phyloP scores from a whole-genome alignment of 2,113 vertebrate genomes.

The Probosciger aterrimus region DNA sequence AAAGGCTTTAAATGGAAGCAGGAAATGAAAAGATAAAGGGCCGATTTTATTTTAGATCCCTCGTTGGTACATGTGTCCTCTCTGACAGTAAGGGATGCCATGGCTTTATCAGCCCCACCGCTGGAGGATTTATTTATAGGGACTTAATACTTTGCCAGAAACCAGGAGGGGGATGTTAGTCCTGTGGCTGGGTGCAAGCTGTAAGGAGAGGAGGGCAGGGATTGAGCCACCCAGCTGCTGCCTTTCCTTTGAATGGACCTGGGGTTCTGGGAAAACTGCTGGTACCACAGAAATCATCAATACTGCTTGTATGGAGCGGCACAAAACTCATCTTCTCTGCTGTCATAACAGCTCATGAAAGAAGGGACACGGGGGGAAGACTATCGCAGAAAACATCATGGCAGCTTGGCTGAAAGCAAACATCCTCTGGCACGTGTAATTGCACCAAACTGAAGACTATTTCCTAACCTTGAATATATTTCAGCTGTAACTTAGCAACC shows the following conservation, averaged over 20 bases:
- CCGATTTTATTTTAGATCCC: background rate
- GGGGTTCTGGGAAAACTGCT: background rate
- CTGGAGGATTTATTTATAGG: background rate
- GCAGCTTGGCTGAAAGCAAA: background rate
- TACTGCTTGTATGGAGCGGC: background rate
- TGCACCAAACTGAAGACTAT: background rate
- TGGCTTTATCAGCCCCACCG: background rate
- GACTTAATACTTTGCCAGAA: background rate
- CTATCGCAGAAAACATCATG: background rate
- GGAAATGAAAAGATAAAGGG: slow-evolving; percentile 35
- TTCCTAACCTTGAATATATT: background rate
- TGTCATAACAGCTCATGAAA: background rate
- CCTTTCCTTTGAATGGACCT: background rate
- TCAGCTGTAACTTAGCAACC: slow-evolving; percentile 19
- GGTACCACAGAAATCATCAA: background rate
- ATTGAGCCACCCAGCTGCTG: too few relatives aligned
- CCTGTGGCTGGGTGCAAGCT: background rate
- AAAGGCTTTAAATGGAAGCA: slow-evolving; percentile 18
- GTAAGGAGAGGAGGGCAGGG: background rate
- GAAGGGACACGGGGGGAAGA: background rate
- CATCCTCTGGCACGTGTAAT: background rate
- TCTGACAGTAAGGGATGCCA: background rate
- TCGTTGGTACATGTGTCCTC: background rate
- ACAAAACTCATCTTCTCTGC: rapidly evolving
- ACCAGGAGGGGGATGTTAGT: background rate